A percentile compares a stretch with the other conserved stretches of the same genome.
These are phyloP conservation scores for Synergus umbraculus DNA, from an alignment of 2,888 invertebrate genomes.

Conservation along the genomic window DNA sequence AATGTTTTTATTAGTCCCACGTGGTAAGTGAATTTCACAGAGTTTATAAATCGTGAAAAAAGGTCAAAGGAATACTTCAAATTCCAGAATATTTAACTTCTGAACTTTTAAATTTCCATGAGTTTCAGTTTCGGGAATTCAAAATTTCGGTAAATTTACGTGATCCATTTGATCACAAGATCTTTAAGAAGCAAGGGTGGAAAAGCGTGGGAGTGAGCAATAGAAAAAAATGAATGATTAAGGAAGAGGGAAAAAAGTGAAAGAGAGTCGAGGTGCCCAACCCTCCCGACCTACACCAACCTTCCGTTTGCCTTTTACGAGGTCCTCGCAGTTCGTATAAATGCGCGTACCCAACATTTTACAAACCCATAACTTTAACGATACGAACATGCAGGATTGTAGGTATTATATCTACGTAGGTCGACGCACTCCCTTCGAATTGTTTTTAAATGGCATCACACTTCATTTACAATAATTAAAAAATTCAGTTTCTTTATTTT, in stretches of 20 bases:
- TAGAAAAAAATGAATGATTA: background rate
- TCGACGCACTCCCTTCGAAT: conserved; percentile 49
- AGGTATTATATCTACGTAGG: conserved; percentile 36
- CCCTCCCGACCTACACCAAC: conserved; percentile 43
- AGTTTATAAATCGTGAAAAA: background rate
- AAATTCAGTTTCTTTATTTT: too few species aligned
- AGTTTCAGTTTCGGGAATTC: too few species aligned
- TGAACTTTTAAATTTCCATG: too few species aligned
- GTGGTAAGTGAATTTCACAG: too few species aligned
- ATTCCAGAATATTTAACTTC: too few species aligned
- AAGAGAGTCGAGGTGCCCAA: conserved; percentile 41
- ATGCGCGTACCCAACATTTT: conserved; percentile 51
- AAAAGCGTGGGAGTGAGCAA: background rate
- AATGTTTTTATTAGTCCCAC: too few species aligned
- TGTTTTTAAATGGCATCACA: conserved; percentile 52
- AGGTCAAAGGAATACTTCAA: background rate
- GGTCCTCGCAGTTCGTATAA: conserved; percentile 53
- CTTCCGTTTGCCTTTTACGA: conserved; percentile 52
- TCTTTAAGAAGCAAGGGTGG: background rate
- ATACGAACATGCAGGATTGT: conserved; percentile 36
- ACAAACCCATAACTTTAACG: conserved; percentile 54
- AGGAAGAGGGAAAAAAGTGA: conserved; percentile 27
- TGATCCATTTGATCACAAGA: background rate
- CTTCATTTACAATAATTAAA: conserved; percentile 28
- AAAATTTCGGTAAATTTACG: too few species aligned